phyloP scores from a whole-genome alignment of 2,888 invertebrate species.

The Bellardia pandia region DNA sequence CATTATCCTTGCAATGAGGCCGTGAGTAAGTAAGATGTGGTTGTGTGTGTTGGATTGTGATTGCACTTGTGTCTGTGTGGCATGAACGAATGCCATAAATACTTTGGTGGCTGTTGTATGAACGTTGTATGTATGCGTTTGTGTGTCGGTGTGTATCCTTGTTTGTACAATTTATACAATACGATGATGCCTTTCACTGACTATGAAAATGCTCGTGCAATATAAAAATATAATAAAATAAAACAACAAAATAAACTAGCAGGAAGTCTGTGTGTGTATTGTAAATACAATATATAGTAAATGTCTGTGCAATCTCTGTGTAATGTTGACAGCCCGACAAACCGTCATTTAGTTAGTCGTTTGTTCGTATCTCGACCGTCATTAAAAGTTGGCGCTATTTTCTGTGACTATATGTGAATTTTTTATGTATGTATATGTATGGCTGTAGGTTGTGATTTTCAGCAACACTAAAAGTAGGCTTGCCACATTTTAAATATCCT shows the following conservation, averaged over 20 bases:
- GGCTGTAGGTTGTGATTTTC: constrained; percentile 20
- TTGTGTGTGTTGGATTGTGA: constrained; percentile 1
- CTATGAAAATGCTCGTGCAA: constrained; percentile 11
- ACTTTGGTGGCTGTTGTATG: constrained; percentile 34
- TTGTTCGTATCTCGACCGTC: constrained; percentile 52
- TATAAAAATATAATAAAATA: constrained; percentile 22
- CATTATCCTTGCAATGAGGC: constrained; percentile 69
- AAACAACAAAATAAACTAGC: constrained; percentile 34
- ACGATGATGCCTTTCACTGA: constrained; percentile 30
- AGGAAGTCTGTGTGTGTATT: constrained; percentile 55
- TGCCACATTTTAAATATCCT: constrained; percentile 18
- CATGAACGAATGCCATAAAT: constrained; percentile 45
- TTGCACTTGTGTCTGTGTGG: constrained; percentile 15
- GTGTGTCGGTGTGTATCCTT: not conserved
- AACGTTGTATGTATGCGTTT: not conserved
- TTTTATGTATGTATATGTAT: not conserved
- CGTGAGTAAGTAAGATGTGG: constrained; percentile 54
- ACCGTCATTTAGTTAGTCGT: constrained; percentile 36
- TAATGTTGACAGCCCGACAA: constrained; percentile 46
- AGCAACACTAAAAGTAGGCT: constrained; percentile 24
- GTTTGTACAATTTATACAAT: constrained; percentile 19
- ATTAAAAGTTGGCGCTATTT: constrained; percentile 57
- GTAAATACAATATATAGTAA: not conserved
- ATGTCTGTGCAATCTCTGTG: constrained; percentile 32
- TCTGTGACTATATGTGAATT: not conserved